These are phyloP conservation scores for Drosophila niveifrons DNA, from an alignment of 2,888 invertebrate species.

Conservation along the genomic window DNA sequence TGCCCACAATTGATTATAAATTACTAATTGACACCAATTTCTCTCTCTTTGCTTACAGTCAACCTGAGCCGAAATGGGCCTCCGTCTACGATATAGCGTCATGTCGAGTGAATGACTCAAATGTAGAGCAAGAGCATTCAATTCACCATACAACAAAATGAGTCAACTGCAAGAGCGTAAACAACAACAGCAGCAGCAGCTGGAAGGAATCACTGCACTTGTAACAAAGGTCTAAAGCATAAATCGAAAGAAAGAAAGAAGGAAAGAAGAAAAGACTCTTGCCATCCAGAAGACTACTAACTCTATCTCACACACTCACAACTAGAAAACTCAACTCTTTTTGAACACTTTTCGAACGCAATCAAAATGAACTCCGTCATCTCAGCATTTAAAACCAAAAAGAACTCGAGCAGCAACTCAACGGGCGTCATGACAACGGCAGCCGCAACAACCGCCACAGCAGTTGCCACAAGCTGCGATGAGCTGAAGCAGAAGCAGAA, in stretches of 20 bases:
- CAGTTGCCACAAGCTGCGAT: conserved; percentile 11
- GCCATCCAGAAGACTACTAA: neutral
- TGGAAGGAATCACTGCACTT: conserved; percentile 44
- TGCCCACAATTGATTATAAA: conserved; percentile 36
- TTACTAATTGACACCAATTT: conserved; percentile 39
- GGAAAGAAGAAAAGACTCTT: neutral
- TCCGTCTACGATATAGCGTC: neutral
- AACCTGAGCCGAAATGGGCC: conserved; percentile 21
- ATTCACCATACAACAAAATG: conserved; percentile 25
- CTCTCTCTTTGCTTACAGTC: conserved; percentile 34
- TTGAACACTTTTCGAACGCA: conserved; percentile 1
- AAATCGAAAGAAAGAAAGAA: too few species aligned
- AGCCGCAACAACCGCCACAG: conserved; percentile 18
- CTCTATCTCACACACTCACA: conserved; percentile 9
- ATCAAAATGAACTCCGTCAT: conserved; percentile 85
- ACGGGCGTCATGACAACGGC: conserved; percentile 25
- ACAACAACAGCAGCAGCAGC: conserved; percentile 30
- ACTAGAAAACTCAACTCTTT: conserved; percentile 6
- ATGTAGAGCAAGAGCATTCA: conserved; percentile 29
- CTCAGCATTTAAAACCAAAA: conserved; percentile 85
- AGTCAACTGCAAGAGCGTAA: conserved; percentile 19
- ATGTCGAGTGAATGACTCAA: conserved; percentile 36
- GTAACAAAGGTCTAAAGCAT: conserved; percentile 15
- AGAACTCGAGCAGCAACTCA: conserved; percentile 56
- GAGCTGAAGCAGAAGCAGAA: conserved; percentile 47